Conservation (phyloP, 2,113 vertebrate species). For the Egretta garzetta region DNA sequence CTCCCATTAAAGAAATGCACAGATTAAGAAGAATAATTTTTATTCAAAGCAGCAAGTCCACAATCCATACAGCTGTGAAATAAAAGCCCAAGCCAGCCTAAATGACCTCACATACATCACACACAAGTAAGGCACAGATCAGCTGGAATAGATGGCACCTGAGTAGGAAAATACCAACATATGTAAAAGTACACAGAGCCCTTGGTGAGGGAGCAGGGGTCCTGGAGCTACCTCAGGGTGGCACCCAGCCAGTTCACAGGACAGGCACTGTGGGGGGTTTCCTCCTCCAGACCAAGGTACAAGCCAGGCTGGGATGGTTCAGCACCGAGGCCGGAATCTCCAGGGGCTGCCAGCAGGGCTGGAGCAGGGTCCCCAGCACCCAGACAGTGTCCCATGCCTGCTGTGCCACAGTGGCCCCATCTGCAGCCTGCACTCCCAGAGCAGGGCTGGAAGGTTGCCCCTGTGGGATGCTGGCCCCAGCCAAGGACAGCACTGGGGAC, state of each 20-base stretch:
- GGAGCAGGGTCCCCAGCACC: not conserved
- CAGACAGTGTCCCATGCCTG: not conserved
- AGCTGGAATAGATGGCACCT: not conserved
- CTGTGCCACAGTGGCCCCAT: not conserved
- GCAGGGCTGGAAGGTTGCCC: not conserved
- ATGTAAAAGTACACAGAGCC: fast-evolving
- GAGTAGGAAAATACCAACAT: not conserved
- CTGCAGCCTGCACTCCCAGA: not conserved
- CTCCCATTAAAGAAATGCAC: not conserved
- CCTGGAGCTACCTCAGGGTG: not conserved
- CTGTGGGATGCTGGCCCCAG: not conserved
- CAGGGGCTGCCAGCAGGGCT: fast-evolving
- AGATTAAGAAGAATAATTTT: not conserved
- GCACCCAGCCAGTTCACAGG: fast-evolving
- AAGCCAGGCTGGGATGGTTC: not conserved
- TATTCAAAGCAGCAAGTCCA: not conserved
- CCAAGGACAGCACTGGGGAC: fast-evolving
- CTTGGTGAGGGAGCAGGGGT: not conserved
- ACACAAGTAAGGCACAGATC: not conserved
- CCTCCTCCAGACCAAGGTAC: not conserved
- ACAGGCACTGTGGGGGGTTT: not conserved
- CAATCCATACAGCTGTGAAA: not conserved
- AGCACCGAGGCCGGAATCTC: not conserved
- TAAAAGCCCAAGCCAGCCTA: not conserved
- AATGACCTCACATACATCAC: fast-evolving